phyloP scores from a whole-genome alignment of 1,140 invertebrate genomes.

The Hyles euphorbiae region DNA sequence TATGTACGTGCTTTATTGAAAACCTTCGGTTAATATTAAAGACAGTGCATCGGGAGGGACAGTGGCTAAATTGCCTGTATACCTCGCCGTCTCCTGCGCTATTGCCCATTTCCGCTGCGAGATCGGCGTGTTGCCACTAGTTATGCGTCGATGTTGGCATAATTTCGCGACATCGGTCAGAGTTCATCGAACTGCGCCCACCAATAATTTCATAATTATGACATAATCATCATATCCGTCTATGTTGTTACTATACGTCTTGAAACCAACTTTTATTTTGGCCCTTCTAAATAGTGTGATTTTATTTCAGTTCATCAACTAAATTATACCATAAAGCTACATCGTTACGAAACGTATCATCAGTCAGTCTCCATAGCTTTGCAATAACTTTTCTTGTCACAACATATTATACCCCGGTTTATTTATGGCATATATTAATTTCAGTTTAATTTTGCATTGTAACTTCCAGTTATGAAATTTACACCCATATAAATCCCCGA shows the following conservation, averaged over 20 bases:
- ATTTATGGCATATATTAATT: conserved; percentile 22
- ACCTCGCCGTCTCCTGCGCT: conserved; percentile 28
- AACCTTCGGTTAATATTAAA: no score
- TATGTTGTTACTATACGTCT: no score
- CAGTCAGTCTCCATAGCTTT: background rate
- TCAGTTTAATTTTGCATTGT: conserved; percentile 17
- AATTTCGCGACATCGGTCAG: conserved; percentile 1
- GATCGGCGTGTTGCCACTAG: conserved; percentile 27
- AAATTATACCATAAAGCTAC: no score
- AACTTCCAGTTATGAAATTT: conserved; percentile 37
- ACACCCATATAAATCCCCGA: conserved; percentile 39
- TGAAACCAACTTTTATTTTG: no score
- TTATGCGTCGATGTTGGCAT: conserved; percentile 7
- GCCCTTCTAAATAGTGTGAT: no score
- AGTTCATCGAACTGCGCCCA: conserved; percentile 8
- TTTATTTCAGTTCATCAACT: no score
- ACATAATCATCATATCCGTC: background rate
- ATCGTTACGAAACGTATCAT: background rate
- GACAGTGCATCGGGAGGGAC: conserved; percentile 9
- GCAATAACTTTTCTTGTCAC: background rate
- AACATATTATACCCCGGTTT: background rate
- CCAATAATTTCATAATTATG: background rate
- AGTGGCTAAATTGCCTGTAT: conserved; percentile 25
- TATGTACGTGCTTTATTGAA: no score
- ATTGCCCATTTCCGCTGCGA: conserved; percentile 54